Evolutionary conservation across 2,888 invertebrate genomes (phyloP), one percentile per base, ranked within the genome.

Genomic region (Ophion ellenae): DNA sequence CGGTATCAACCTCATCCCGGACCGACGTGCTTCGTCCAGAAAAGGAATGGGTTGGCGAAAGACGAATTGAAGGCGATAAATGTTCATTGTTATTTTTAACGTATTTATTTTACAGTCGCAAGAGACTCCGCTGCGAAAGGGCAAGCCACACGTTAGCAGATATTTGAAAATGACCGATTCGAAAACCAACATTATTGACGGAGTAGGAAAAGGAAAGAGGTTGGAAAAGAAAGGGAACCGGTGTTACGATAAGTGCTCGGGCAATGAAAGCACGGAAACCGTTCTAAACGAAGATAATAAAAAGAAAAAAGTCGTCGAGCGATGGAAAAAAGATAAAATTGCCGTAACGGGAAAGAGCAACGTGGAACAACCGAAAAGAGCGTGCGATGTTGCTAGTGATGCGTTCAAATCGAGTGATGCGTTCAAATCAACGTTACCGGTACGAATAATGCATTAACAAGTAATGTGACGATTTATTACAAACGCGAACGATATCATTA

Each of bases 41-140:
- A 24, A 24, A 70, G 69, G 36, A 24, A 61, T 70, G 76, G 66
- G 36, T 76, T 76, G 47, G 57, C 76, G 53, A 32, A 78, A 78
- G 70, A 78, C 70, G 78, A 63, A 78, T 70, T 59, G 47, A 78
- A 78, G 45, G 78, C 24, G 63, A 70, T 63, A 70, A 69, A 78
- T 61, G 70, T 78, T 70, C 17, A 70, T 78, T 70, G 70, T 78
- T 70, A 78, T 70, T 78, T 70, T 47, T 70, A 63, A 78, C 67
- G 67, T 66, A 77, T 66, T 77, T 57, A 67, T 77, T 77, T 77
- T 9, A 57, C 67, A 77, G 76, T 77, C 36, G 67, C 67, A 77
- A 77, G 76, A 77, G 67, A 77, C 76, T 67, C 76, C 76, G 66
- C 10, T 77, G 53, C 66, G 47, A 36, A 53, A 67, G 66, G 76